Evolutionary conservation across 2,797 vertebrate genomes (phyloP).

Genomic region (Saxicola maurus): DNA sequence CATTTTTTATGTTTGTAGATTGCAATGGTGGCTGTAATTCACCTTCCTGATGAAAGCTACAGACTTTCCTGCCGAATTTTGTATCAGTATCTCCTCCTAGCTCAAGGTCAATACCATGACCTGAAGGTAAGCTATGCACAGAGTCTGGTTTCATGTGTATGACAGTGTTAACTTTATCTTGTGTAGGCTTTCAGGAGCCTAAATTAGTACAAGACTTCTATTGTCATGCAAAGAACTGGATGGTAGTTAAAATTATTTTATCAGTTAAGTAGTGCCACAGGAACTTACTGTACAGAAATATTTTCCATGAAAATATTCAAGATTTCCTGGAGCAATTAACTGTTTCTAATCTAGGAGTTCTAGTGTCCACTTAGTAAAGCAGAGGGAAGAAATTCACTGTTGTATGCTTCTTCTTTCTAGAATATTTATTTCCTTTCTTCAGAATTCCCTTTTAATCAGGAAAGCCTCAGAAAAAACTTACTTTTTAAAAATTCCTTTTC

Average conservation of each 20-base stretch:
- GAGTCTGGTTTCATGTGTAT: neutral
- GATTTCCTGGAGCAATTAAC: neutral
- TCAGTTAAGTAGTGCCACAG: neutral
- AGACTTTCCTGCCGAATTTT: slow-evolving; percentile 83
- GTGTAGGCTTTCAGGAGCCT: neutral
- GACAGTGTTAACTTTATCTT: neutral
- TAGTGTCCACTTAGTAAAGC: neutral
- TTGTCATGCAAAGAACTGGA: neutral
- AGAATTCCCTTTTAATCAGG: neutral
- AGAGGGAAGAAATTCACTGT: neutral
- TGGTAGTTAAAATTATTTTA: neutral
- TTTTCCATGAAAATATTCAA: neutral
- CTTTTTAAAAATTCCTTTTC: neutral
- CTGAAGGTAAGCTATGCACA: slow-evolving; percentile 79
- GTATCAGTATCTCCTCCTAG: slow-evolving; percentile 89
- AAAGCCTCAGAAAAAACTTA: neutral
- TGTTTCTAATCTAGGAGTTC: neutral
- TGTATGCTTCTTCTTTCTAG: neutral
- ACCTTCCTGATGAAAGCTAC: slow-evolving; percentile 88
- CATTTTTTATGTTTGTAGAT: slow-evolving; percentile 68
- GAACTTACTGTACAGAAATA: neutral
- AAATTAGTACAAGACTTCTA: neutral
- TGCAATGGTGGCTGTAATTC: slow-evolving; percentile 86
- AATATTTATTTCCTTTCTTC: neutral
- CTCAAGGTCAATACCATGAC: slow-evolving; percentile 87